Evolutionary conservation across 2,888 invertebrate genomes (phyloP), one percentile per base, ranked within the genome.

Genomic region (Limnephilus marmoratus): DNA sequence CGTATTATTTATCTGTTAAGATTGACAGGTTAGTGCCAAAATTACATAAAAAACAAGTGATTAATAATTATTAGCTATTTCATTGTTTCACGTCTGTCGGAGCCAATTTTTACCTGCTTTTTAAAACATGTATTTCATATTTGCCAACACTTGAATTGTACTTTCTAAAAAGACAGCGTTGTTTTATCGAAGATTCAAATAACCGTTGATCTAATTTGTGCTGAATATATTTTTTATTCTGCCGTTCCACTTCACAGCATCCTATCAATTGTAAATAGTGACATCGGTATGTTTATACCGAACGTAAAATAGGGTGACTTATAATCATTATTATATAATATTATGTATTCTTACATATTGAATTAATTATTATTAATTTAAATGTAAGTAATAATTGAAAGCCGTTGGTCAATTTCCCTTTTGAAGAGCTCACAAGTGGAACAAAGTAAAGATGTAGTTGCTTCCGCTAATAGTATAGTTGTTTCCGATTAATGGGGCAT

Each of bases 101-200:
- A 24, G 68, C n/a, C 7, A 68, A 68, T n/a, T 68, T 68, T 68
- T 68, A 68, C 9, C 41, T 86, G n/a, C 29, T 9, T 86, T 45
- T 29, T 86, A n/a, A 86, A 86, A 86, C 86, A 24, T 37, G 15
- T 86, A 37, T 29, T 45, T 86, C 24, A 41, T 37, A 86, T 86
- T 86, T 86, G 86, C 86, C 86, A 86, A 86, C 7, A 86, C 41
- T 86, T 49, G 49, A n/a, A 49, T 41, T 49, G 86, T 45, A 45
- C 86, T 86, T 86, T 86, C 86, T 86, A 86, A 86, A 86, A 49
- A 45, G 9, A 15, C 86, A 83, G 45, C 86, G 45, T 49, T 49
- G 86, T 45, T 53, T 53, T 49, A 85, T 86, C 86, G 49, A 86
- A 86, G 86, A 86, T 86, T n/a, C 49, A n/a, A 86, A 86, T 13